phyloP scores from a whole-genome alignment of 1,140 invertebrate species.

The Bemisia tabaci region DNA sequence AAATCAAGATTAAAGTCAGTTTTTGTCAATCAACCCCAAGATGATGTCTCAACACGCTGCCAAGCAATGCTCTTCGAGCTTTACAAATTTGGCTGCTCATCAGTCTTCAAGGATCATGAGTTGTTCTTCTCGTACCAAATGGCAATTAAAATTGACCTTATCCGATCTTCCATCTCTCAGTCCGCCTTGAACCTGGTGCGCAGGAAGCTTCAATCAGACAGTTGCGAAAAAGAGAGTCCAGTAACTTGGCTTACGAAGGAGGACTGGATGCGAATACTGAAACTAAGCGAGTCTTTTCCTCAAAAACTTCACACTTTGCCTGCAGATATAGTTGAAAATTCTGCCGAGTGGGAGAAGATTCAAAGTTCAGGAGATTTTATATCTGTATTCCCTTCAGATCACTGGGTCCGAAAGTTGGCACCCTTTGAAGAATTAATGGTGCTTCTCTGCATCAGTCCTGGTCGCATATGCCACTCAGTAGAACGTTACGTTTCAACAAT shows the following conservation, averaged over 20 bases:
- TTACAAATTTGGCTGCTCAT: constrained; percentile 26
- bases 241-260: constrained; percentile 24
- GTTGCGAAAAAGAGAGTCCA: constrained; percentile 45
- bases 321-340: constrained; percentile 43
- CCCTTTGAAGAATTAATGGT: constrained; percentile 65
- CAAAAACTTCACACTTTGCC: constrained; percentile 48
- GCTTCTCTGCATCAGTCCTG: constrained; percentile 69
- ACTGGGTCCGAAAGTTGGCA: constrained; percentile 45
- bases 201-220: constrained; percentile 84
- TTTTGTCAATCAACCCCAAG: neutral
- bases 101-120: constrained; percentile 83
- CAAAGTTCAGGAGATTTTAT: constrained; percentile 67
- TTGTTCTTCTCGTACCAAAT: constrained; percentile 83
- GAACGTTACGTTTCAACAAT: constrained; percentile 60
- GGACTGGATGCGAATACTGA: constrained; percentile 68
- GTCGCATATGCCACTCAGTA: constrained; percentile 66
- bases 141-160: constrained; percentile 62
- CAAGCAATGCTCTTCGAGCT: too few relatives aligned
- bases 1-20: neutral
- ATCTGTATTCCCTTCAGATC: constrained; percentile 44
- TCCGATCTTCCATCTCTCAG: constrained; percentile 43
- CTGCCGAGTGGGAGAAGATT: constrained; percentile 63
- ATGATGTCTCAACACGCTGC: too few relatives aligned
- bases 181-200: constrained; percentile 71
- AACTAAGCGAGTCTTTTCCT: constrained; percentile 51